Conservation (phyloP, 2,797 vertebrate genomes). For the Geranospiza caerulescens region DNA sequence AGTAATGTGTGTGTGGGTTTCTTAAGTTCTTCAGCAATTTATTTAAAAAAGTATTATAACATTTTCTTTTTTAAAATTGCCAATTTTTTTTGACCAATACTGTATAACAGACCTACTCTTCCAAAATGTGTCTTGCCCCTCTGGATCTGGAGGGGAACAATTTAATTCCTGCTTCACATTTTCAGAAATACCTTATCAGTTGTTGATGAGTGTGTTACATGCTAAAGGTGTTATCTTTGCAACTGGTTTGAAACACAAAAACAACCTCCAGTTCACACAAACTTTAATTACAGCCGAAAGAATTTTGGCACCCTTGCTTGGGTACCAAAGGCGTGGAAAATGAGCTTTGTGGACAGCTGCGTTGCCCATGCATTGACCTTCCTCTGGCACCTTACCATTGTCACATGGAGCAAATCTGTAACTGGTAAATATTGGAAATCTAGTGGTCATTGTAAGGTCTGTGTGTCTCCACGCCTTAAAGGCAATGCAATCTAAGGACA, state of each 20-base stretch:
- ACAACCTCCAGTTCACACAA: rapidly evolving
- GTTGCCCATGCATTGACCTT: background rate
- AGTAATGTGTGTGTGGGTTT: rapidly evolving
- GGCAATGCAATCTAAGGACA: background rate
- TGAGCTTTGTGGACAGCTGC: background rate
- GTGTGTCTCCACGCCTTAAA: rapidly evolving
- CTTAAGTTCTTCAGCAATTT: background rate
- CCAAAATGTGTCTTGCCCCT: background rate
- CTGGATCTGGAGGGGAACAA: background rate
- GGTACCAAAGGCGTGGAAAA: background rate
- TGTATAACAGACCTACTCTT: background rate
- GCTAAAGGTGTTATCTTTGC: background rate
- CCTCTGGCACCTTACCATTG: background rate
- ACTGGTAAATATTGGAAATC: background rate
- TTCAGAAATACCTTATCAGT: background rate
- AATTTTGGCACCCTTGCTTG: background rate
- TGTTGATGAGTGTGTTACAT: background rate
- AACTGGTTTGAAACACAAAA: background rate
- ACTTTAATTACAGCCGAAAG: background rate
- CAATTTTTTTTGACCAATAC: background rate
- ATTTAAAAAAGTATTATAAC: background rate
- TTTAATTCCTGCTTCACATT: background rate
- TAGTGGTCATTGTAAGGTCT: background rate
- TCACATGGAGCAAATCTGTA: background rate
- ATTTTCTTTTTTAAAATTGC: background rate